Percentiles rank a stretch among this genome's conserved stretches.
phyloP scores from a whole-genome alignment of 2,797 vertebrate genomes.

The Bovichtus variegatus region DNA sequence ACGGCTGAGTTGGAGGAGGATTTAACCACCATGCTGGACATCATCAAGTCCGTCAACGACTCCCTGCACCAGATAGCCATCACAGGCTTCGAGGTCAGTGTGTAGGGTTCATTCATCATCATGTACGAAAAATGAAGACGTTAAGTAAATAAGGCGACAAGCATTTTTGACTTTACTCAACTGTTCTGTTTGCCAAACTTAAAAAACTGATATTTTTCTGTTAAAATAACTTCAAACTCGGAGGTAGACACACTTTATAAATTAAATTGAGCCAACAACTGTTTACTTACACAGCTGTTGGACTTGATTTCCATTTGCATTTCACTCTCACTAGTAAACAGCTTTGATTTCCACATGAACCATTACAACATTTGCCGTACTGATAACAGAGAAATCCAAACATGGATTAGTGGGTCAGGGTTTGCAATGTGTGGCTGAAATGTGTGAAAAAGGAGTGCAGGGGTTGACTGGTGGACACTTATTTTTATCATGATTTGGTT shows the following conservation, averaged over 20 bases:
- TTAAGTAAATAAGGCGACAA: background rate
- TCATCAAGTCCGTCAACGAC: slow-evolving; percentile 95
- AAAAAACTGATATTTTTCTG: no score
- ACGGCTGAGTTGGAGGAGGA: slow-evolving; percentile 92
- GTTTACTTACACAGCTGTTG: background rate
- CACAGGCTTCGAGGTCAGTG: slow-evolving; percentile 93
- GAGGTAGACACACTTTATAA: no score
- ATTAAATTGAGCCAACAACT: no score
- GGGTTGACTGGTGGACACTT: background rate
- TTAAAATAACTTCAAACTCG: no score
- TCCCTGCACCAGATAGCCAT: slow-evolving; percentile 97
- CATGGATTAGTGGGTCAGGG: background rate
- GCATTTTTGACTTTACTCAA: background rate
- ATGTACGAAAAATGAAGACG: background rate
- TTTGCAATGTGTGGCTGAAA: no score
- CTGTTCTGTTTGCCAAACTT: no score
- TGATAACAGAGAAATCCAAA: no score
- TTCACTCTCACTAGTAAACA: background rate
- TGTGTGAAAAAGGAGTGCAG: background rate
- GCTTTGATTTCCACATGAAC: no score
- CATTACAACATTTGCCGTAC: no score
- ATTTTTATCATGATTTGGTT: background rate
- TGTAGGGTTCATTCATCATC: background rate
- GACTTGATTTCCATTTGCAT: background rate
- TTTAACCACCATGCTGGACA: slow-evolving; percentile 89